Evolutionary conservation across 2,888 invertebrate genomes (phyloP).

Genomic region (Meloe dianella): DNA sequence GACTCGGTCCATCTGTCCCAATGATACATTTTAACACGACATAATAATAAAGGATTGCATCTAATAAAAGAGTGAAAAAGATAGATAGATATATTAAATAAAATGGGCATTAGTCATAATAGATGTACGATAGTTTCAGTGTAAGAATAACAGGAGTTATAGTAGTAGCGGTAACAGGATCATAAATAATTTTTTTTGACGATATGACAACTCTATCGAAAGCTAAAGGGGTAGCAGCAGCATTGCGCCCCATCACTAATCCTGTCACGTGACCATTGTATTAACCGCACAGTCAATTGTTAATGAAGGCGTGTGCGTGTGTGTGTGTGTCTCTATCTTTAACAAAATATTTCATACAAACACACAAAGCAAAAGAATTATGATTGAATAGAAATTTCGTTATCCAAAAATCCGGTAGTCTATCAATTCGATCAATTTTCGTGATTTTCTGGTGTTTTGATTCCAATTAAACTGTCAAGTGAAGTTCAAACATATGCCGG

Average conservation of each 20-base stretch:
- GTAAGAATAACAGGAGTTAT: background rate
- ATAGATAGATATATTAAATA: constrained; percentile 1
- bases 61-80: constrained; percentile 24
- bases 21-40: constrained; percentile 44
- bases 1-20: constrained; percentile 48
- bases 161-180: constrained; percentile 20
- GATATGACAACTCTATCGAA: constrained; percentile 53
- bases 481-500: constrained; percentile 42
- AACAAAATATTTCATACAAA: background rate
- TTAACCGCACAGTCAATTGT: constrained; percentile 40
- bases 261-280: constrained; percentile 52
- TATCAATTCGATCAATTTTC: constrained; percentile 29
- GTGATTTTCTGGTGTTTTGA: constrained; percentile 30
- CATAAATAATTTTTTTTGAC: constrained; percentile 46
- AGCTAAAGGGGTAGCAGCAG: constrained; percentile 50
- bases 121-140: constrained; percentile 27
- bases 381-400: constrained; percentile 20
- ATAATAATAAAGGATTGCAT: constrained; percentile 36
- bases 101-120: constrained; percentile 41
- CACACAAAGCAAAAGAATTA: background rate
- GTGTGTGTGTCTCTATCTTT: too few species aligned
- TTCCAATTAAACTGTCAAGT: constrained; percentile 39
- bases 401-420: constrained; percentile 38
- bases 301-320: constrained; percentile 21
- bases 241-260: constrained; percentile 47